These are phyloP conservation scores for Mixornis gularis DNA, from an alignment of 2,113 vertebrate species.

Conservation along the genomic window DNA sequence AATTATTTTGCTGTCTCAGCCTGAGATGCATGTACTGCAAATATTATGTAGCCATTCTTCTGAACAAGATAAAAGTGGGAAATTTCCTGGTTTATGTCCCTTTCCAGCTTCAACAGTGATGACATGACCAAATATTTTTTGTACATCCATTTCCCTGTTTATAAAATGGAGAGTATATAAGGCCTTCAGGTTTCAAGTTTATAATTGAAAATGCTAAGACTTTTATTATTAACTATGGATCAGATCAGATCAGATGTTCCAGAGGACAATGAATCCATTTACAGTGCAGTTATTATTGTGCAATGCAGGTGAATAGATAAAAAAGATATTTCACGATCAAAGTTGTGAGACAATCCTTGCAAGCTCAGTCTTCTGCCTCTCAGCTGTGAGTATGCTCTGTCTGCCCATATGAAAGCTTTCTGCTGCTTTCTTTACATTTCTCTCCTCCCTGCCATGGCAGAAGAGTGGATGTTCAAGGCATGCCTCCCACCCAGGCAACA, in stretches of 20 bases:
- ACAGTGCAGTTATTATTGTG: background rate
- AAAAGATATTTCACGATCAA: background rate
- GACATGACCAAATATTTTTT: background rate
- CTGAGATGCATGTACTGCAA: background rate
- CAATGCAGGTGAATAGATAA: background rate
- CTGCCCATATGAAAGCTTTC: background rate
- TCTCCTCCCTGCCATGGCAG: background rate
- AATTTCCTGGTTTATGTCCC: background rate
- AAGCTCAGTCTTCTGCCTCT: background rate
- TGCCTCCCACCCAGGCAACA: background rate
- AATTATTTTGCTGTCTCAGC: background rate
- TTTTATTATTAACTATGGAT: background rate
- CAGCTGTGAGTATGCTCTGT: background rate
- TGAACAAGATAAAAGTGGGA: background rate
- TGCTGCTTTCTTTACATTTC: background rate
- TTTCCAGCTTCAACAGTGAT: background rate
- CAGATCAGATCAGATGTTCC: background rate
- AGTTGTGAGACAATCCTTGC: background rate
- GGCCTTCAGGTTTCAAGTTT: background rate
- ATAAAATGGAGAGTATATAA: background rate
- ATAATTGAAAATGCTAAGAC: background rate
- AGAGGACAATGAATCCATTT: background rate
- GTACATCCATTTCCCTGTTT: slow-evolving; percentile 23
- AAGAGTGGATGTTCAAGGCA: background rate
- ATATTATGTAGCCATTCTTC: background rate